Percentiles rank a stretch among this genome's conserved stretches.
These are phyloP conservation scores for Miichthys miiuy DNA, from an alignment of 2,797 vertebrate species.

Conservation along the genomic window DNA sequence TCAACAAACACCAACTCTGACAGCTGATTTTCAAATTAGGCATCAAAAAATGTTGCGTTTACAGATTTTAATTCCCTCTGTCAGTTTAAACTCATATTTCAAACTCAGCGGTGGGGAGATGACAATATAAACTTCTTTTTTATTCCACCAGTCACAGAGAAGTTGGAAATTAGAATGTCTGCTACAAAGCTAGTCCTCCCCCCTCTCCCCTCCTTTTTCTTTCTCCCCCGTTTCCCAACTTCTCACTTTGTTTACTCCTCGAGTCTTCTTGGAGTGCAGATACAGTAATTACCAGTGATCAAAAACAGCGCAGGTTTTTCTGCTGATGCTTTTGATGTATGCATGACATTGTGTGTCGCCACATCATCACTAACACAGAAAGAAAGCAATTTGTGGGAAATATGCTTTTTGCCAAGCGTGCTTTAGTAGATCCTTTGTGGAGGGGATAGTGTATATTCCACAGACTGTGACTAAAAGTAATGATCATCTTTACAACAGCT, in stretches of 20 bases:
- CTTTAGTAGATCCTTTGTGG: slow-evolving; percentile 62
- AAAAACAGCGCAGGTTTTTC: slow-evolving; percentile 79
- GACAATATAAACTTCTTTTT: slow-evolving; percentile 82
- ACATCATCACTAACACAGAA: slow-evolving; percentile 57
- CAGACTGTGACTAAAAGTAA: slow-evolving; percentile 58
- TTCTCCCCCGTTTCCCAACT: slow-evolving; percentile 53
- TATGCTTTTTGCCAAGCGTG: slow-evolving; percentile 50
- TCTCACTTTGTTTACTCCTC: slow-evolving; percentile 78
- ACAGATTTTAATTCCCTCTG: slow-evolving; percentile 86
- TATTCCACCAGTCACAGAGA: slow-evolving; percentile 75
- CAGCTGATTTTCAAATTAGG: slow-evolving; percentile 83
- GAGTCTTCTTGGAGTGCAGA: slow-evolving; percentile 81
- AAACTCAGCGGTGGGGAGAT: slow-evolving; percentile 76
- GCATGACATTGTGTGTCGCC: slow-evolving; percentile 67
- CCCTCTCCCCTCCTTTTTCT: not conserved
- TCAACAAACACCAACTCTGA: slow-evolving; percentile 85
- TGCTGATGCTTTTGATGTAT: slow-evolving; percentile 72
- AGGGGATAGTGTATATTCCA: slow-evolving; percentile 40
- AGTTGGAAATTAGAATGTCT: slow-evolving; percentile 80
- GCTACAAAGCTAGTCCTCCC: slow-evolving; percentile 61
- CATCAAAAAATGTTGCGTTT: slow-evolving; percentile 76
- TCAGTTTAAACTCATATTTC: slow-evolving; percentile 85
- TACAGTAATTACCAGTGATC: slow-evolving; percentile 86
- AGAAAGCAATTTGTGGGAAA: slow-evolving; percentile 65
- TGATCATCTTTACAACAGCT: slow-evolving; percentile 46